Evolutionary conservation across 2,113 vertebrate species (phyloP), one percentile per base, ranked within the genome.

Genomic region (Sander lucioperca): DNA sequence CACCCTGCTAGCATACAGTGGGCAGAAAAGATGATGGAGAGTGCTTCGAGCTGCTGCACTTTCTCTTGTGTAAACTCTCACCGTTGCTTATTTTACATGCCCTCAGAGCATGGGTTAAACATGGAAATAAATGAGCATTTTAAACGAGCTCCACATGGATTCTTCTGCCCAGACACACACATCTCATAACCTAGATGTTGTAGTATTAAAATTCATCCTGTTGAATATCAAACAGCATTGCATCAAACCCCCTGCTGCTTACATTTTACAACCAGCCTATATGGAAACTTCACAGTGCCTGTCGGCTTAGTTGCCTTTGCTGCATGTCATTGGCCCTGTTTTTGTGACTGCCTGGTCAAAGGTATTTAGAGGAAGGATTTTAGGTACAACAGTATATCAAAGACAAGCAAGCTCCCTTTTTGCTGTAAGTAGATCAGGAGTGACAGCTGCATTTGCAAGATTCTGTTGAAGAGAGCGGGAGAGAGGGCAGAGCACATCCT

Each of bases 371-470:
- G 70, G 48, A 19, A 70, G 53, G 45, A 51, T 56, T 84, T 81
- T 76, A 72, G 76, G 75, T 63, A 70, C 57, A 61, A 58, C 30
- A 73, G 39, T 74, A 27, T 85, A 80, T 88, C 73, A 86, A 83
- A 75, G 73, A 56, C 51, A 74, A 67, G 68, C 36, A 3, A 83
- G 83, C 59, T 14, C 25, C 65, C 66, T 27, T 59, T 77, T 86
- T 50, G 15, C 56, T 64, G 76, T 56, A 81, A 83, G 79, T 25
- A 81, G 83, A 92, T 93, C 56, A 53, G 71, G 77, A 92, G 83
- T 91, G 91, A 92, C 93, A 92, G 86, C 62, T 64, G 53, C 78
- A 88, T 88, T 89, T 84, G 77, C 74, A 61, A 66, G 81, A 67
- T 67, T 76, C 9, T 47, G 78, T 65, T 84, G 78, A 79, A 84